Percentiles rank a stretch among this genome's conserved stretches.
Conservation (phyloP, 2,797 vertebrate genomes). For the Miichthys miiuy region DNA sequence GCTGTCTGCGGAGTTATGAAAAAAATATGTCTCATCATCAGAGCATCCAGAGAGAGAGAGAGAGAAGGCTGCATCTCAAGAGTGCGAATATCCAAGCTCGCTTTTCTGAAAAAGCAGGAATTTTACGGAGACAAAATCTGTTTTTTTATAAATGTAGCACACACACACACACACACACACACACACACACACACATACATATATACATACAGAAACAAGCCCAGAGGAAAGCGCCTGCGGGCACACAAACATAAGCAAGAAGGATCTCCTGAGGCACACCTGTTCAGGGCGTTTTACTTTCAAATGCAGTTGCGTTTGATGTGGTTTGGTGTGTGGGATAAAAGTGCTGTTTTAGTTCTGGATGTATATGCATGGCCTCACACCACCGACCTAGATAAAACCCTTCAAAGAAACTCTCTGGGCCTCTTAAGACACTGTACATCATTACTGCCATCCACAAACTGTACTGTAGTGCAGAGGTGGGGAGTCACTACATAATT, state of each 20-base stretch:
- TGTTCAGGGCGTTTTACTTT: conserved; percentile 61
- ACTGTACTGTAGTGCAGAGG: neutral
- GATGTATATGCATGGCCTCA: conserved; percentile 48
- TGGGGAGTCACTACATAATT: too few species aligned
- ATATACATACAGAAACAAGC: conserved; percentile 33
- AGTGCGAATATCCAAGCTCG: conserved; percentile 22
- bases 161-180: conserved; percentile 1
- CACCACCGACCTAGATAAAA: conserved; percentile 63
- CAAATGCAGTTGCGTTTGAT: conserved; percentile 63
- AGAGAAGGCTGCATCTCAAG: conserved; percentile 29
- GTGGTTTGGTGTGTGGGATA: conserved; percentile 35
- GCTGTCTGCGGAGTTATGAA: conserved; percentile 44
- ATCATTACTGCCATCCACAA: conserved; percentile 1
- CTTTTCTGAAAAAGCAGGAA: conserved; percentile 35
- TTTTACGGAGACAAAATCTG: conserved; percentile 21
- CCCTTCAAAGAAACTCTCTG: conserved; percentile 39
- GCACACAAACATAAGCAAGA: conserved; percentile 60
- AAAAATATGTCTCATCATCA: conserved; percentile 46
- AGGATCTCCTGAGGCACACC: conserved; percentile 69
- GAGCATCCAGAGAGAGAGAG: conserved; percentile 26
- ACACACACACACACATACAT: conserved; percentile 29
- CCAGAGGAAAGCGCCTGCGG: conserved; percentile 44
- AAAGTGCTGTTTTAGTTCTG: conserved; percentile 2
- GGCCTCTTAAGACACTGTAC: conserved; percentile 1
- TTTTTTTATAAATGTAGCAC: conserved; percentile 32